Base-by-base conservation (phyloP, 2,797 vertebrate species). In the Aplochiton taeniatus region DNA sequence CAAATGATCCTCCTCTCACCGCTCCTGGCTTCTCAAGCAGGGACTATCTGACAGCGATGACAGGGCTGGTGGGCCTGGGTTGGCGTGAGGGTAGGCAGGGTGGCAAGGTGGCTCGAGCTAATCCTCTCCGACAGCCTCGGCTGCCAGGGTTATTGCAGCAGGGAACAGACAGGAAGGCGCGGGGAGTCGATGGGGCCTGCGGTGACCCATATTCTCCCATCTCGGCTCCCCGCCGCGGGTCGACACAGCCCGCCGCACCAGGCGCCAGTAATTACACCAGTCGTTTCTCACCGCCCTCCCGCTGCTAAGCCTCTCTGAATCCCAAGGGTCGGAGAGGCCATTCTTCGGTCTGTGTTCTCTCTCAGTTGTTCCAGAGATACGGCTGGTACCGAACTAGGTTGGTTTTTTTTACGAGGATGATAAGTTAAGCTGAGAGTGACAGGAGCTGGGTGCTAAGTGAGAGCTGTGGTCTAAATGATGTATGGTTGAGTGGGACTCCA, bases 271-370 rank as follows among this genome's bases (percentile, higher is more conserved):
- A 85, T 81, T 69, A 76, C 75, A 69, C 64, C 31, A 65, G 75
- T 73, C 65, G 81, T 84, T 76, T 65, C 64, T 65, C 72, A 66
- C 82, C 70, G 14, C 44, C 58, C 31, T 76, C 76, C 76, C 73
- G 73, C 71, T 70, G 74, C 77, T 79, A 79, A 77, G 77, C 78
- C 72, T 81, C 58, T 41, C 63, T 52, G 58, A 63, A 57, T 77
- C 78, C 68, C 68, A 45, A 17, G 76, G 8, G 1, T 48, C 12
- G 9, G 18, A 41, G 20, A 49, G 18, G 20, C 19, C 9, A 56
- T 19, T 56, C 57, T 49, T 46, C 46, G n/a, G 45, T 59, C 61
- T 61, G 49, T 45, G 51, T 55, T 43, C 52, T 52, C 44, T n/a
- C 10, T 51, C 55, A 42, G 41, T 58, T n/a, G 42, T 57, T 57